Evolutionary conservation across 2,113 vertebrate species (phyloP), one percentile per base, ranked within the genome.

Genomic region (Oryzias javanicus): DNA sequence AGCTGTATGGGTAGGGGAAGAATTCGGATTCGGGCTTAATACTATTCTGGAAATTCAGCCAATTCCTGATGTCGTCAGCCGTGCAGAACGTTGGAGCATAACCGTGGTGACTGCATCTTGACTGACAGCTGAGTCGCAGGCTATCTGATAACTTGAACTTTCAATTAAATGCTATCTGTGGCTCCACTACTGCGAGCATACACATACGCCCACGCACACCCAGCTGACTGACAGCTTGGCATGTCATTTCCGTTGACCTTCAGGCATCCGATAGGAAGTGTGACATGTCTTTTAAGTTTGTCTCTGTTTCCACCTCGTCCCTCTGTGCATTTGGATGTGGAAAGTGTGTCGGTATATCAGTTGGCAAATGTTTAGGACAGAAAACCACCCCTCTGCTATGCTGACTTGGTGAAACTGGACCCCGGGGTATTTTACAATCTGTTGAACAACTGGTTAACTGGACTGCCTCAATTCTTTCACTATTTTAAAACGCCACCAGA

Each of bases 81-180:
- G 61, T 80, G 82, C 79, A 71, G 64, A 74, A 80, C 62, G 14
- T 72, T 57, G 55, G 80, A 69, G 85, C 75, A 47, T 85, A 77
- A 70, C 79, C 50, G 69, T 67, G 72, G 80, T 48, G 79, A 84
- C 84, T 70, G 81, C 69, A 67, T 81, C 70, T 72, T 90, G 88
- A 89, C 74, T 89, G 88, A 83, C 88, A 81, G 84, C 78, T 51
- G 72, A 86, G 79, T 83, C 57, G 72, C 78, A 58, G 74, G 76
- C 83, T 82, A 89, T 89, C 88, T 83, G 88, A 90, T 89, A 86
- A 84, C 83, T 79, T 74, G 70, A 70, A 80, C 80, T 80, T 88
- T 90, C 83, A 90, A 88, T 87, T 90, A 87, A 88, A 84, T 58
- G 74, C 76, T 86, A 87, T 89, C 88, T 87, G 76, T 66, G 54